phyloP scores from a whole-genome alignment of 2,113 vertebrate genomes.

The Neotoma lepida region DNA sequence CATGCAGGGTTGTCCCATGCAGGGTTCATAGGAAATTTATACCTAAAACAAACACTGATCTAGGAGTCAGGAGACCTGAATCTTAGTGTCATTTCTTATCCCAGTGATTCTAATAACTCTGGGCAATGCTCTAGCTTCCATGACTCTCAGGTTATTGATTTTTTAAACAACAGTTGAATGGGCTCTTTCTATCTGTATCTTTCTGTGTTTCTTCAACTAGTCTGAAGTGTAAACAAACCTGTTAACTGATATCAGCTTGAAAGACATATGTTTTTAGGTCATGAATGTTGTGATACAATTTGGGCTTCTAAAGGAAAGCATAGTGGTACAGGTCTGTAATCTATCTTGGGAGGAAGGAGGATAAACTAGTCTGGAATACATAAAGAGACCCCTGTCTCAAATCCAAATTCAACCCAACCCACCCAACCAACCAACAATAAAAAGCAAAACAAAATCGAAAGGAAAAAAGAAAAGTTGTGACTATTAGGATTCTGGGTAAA shows the following conservation, averaged over 20 bases:
- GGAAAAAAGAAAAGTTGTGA: background rate
- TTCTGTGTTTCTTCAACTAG: background rate
- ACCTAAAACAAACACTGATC: background rate
- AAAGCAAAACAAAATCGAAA: background rate
- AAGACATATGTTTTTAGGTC: background rate
- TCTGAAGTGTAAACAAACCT: background rate
- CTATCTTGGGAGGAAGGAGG: background rate
- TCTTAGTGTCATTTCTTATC: background rate
- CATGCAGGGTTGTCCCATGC: background rate
- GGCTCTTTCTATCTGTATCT: background rate
- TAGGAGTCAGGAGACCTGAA: background rate
- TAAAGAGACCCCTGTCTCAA: background rate
- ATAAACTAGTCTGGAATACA: background rate
- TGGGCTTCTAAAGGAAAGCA: background rate
- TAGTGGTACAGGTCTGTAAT: background rate
- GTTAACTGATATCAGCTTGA: background rate
- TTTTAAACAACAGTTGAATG: conserved; percentile 2
- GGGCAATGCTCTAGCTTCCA: background rate
- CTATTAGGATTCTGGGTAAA: conserved; percentile 3
- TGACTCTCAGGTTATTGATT: background rate
- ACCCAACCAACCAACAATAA: background rate
- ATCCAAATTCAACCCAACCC: background rate
- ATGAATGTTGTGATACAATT: background rate
- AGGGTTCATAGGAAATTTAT: background rate
- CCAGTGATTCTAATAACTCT: background rate